Conservation (phyloP, 2,113 vertebrate species). For the Anolis sagrei region DNA sequence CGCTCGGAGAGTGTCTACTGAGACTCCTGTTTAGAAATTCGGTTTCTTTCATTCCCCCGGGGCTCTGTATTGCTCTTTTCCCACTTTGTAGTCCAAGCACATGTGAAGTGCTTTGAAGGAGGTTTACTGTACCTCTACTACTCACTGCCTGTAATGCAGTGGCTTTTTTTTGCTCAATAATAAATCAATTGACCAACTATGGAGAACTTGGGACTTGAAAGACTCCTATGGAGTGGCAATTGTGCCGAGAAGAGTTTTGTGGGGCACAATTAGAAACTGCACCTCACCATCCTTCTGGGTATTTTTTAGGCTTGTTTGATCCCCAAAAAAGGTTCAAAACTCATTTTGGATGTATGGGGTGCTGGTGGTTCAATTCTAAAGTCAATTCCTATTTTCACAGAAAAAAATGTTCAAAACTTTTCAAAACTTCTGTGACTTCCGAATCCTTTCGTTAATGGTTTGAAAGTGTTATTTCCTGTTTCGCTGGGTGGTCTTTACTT, state of each 20-base stretch:
- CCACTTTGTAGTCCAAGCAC: conserved; percentile 71
- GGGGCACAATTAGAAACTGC: conserved; percentile 61
- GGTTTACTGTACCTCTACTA: conserved; percentile 65
- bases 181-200: conserved; percentile 56
- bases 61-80: conserved; percentile 61
- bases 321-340: too few species aligned
- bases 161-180: conserved; percentile 53
- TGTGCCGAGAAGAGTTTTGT: conserved; percentile 35
- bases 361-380: too few species aligned
- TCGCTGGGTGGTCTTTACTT: too few species aligned
- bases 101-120: conserved; percentile 71
- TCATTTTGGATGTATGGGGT: too few species aligned
- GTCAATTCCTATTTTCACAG: too few species aligned
- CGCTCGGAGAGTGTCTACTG: conserved; percentile 64
- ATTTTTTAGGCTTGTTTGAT: too few species aligned
- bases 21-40: conserved; percentile 65
- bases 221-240: conserved; percentile 36
- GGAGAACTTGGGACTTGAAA: conserved; percentile 53
- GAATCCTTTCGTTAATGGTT: too few species aligned
- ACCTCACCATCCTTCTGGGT: conserved; percentile 32
- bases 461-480: too few species aligned
- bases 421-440: too few species aligned
- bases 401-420: too few species aligned
- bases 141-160: conserved; percentile 58
- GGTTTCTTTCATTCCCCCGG: conserved; percentile 58